Evolutionary conservation across 2,888 invertebrate species (phyloP), one percentile per base, ranked within the genome.

Genomic region (Dyspetes luteomarginatus): DNA sequence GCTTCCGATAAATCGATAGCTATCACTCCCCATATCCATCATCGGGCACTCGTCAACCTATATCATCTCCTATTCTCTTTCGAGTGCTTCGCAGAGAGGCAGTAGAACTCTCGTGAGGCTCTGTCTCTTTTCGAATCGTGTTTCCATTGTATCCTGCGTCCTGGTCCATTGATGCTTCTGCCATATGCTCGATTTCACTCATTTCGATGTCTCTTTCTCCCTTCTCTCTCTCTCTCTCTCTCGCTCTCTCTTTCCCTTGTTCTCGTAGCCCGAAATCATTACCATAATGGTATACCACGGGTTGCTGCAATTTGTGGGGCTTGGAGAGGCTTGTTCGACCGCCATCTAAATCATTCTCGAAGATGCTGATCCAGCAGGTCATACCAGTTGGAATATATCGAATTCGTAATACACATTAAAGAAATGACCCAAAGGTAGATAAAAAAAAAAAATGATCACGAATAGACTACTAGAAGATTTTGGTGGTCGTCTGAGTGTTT

Each of bases 61-160:
- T 84, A 83, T 84, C 84, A 83, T 82, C 83, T 62, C 76, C 82
- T 77, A 84, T 84, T 84, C 84, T 84, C 82, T 83, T 76, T 83
- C 84, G 71, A 84, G 84, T 60, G 83, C 76, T 76, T 78, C 48
- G 41, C 43, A 19, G 62, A 64, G 58, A 30, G 30, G 79, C 56
- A 58, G 15, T 17, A n/a, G 36, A 36, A 12, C 36, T 36, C 36
- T 50, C 52, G 41, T 55, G 41, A 50, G 48, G 19, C 56, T 72
- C 71, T 41, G 19, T 71, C 79, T 60, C 65, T 74, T 58, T 75
- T 75, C 43, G 12, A 48, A 65, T 73, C 71, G 58, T 50, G 45
- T 68, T 65, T 81, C 64, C 60, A 67, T 72, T 60, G 72, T 72
- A 62, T 77, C 64, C 68, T 74, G 41, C 68, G 48, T 56, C 68